Conservation (phyloP, 2,888 invertebrate genomes). For the Magallana nippona region DNA sequence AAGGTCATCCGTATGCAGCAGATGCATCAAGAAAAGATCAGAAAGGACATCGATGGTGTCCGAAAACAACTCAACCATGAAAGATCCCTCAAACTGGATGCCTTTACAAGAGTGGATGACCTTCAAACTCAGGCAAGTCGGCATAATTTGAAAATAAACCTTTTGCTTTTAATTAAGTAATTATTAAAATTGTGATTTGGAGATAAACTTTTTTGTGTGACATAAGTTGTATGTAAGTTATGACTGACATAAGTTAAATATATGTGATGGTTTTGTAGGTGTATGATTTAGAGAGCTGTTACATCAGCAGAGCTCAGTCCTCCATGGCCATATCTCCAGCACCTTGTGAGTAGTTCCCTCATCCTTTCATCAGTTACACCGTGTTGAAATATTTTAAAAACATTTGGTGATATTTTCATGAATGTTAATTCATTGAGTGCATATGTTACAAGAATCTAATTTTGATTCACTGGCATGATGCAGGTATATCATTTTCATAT, state of each 20-base stretch:
- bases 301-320: slow-evolving; percentile 68
- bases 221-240: neutral
- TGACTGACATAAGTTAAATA: neutral
- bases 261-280: slow-evolving; percentile 60
- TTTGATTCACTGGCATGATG: no score
- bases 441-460: neutral
- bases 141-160: no score
- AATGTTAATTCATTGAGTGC: neutral
- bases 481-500: no score
- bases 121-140: slow-evolving; percentile 71
- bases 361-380: no score
- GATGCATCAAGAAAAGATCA: slow-evolving; percentile 71
- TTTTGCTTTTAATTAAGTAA: no score
- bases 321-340: slow-evolving; percentile 60
- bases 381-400: no score
- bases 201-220: neutral
- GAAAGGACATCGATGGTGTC: slow-evolving; percentile 70
- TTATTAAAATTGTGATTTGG: no score
- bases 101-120: slow-evolving; percentile 79
- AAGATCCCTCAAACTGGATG: slow-evolving; percentile 76
- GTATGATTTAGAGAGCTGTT: slow-evolving; percentile 74
- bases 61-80: slow-evolving; percentile 75
- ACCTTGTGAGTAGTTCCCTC: neutral
- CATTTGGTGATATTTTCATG: neutral
- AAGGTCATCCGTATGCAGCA: slow-evolving; percentile 66